Percentiles rank a stretch among this genome's conserved stretches.
phyloP scores from a whole-genome alignment of 1,140 invertebrate genomes.

The Drepana arcuata region DNA sequence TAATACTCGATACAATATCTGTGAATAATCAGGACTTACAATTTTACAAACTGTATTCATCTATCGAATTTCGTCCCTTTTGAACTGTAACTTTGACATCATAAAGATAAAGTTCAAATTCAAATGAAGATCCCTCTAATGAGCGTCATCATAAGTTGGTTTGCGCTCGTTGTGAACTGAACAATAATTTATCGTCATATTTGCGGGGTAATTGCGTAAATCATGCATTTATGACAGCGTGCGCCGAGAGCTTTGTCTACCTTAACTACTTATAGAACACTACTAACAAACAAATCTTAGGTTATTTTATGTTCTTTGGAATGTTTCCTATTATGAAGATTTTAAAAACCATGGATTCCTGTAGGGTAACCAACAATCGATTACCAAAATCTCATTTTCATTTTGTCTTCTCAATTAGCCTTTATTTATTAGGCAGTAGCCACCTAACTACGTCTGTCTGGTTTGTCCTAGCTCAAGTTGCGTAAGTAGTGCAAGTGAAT shows the following conservation, averaged over 20 bases:
- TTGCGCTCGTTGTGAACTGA: conserved; percentile 43
- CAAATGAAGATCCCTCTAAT: too few species aligned
- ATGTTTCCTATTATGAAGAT: too few species aligned
- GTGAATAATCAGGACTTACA: conserved; percentile 53
- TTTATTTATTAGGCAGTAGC: too few species aligned
- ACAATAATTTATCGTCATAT: conserved; percentile 66
- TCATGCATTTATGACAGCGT: conserved; percentile 68
- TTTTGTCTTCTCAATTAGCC: too few species aligned
- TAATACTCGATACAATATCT: conserved; percentile 54
- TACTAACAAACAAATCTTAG: conserved; percentile 41
- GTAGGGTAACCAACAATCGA: too few species aligned
- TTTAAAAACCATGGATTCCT: too few species aligned
- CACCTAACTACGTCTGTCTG: too few species aligned
- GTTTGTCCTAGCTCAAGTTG: too few species aligned
- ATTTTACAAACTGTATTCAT: conserved; percentile 16
- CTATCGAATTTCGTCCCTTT: not conserved
- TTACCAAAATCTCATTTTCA: too few species aligned
- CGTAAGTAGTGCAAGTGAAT: too few species aligned
- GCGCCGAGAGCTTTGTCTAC: conserved; percentile 53
- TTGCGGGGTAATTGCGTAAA: conserved; percentile 67
- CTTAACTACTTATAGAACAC: conserved; percentile 21
- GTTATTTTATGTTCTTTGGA: not conserved
- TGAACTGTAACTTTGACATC: too few species aligned
- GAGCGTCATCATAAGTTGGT: conserved; percentile 24
- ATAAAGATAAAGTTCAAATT: too few species aligned